A percentile compares a stretch with the other conserved stretches of the same genome.
Conservation (phyloP, 1,140 invertebrate genomes). For the Adelges cooleyi region DNA sequence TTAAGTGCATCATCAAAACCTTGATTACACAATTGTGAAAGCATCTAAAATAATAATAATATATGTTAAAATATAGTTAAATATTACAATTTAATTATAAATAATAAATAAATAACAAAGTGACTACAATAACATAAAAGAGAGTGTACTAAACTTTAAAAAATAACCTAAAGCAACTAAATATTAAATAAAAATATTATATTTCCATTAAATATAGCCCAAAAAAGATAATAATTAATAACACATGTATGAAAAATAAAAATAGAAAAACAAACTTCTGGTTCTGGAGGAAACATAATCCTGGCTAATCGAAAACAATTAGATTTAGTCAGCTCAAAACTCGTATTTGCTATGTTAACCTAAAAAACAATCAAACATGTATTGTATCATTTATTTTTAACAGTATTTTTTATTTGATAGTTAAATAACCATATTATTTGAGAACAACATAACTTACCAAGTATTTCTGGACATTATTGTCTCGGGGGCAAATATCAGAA, state of each 20-base stretch:
- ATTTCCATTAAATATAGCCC: no score
- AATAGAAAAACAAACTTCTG: constrained; percentile 53
- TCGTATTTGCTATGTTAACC: constrained; percentile 88
- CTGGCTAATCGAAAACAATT: constrained; percentile 85
- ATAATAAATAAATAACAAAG: background rate
- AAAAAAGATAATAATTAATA: no score
- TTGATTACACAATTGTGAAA: constrained; percentile 93
- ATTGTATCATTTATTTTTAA: constrained; percentile 5
- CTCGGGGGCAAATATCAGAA: constrained; percentile 93
- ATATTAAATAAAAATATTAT: no score
- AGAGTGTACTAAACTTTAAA: no score
- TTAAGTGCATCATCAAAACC: constrained; percentile 92
- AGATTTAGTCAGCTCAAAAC: constrained; percentile 80
- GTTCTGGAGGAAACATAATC: constrained; percentile 88
- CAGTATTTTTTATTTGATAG: background rate
- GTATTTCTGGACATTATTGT: constrained; percentile 72
- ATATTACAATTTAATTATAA: no score
- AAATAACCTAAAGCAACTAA: no score
- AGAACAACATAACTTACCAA: constrained; percentile 47
- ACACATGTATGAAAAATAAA: no score
- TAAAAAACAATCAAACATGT: constrained; percentile 38
- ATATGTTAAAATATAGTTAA: no score
- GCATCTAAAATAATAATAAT: no score
- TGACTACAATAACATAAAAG: background rate
- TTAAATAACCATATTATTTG: background rate